A percentile compares a stretch with the other conserved stretches of the same genome.
Evolutionary conservation across 2,888 invertebrate species (phyloP).

Genomic region (Drosophila cognata): DNA sequence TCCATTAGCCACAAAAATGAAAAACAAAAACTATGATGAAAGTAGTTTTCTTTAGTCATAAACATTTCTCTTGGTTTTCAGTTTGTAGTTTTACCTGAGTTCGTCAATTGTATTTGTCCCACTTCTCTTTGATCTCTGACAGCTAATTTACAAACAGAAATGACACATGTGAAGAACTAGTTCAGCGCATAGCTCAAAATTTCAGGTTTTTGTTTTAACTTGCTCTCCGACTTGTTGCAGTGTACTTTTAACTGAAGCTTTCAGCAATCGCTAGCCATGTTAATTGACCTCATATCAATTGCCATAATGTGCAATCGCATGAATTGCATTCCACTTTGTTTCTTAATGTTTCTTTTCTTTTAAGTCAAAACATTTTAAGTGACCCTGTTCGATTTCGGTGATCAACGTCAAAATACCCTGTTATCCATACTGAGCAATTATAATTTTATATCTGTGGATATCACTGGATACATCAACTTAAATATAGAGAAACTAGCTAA

Average conservation of each 20-base stretch:
- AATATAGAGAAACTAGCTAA: not conserved
- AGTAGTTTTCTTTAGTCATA: constrained; percentile 6
- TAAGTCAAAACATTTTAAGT: not conserved
- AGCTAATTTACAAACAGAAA: constrained; percentile 17
- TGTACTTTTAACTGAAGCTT: constrained; percentile 3
- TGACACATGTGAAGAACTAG: not conserved
- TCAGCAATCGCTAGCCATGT: constrained; percentile 1
- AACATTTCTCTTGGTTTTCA: constrained; percentile 6
- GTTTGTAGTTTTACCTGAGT: constrained; percentile 4
- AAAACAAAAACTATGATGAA: constrained; percentile 1
- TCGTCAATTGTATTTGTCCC: not conserved
- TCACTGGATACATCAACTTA: too few relatives aligned
- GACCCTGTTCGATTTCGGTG: not conserved
- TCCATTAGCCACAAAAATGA: constrained; percentile 7
- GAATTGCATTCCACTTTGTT: constrained; percentile 7
- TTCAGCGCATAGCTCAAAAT: not conserved
- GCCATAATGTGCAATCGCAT: constrained; percentile 13
- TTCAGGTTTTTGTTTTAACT: not conserved
- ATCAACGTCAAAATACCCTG: not conserved
- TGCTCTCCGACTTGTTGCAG: not conserved
- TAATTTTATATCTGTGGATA: not conserved
- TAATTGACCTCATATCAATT: constrained; percentile 20
- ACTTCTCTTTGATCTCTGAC: constrained; percentile 8
- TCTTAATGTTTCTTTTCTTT: not conserved
- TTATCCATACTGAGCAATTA: not conserved